phyloP scores from a whole-genome alignment of 2,113 vertebrate species.

The Hippocampus guttulatus region DNA sequence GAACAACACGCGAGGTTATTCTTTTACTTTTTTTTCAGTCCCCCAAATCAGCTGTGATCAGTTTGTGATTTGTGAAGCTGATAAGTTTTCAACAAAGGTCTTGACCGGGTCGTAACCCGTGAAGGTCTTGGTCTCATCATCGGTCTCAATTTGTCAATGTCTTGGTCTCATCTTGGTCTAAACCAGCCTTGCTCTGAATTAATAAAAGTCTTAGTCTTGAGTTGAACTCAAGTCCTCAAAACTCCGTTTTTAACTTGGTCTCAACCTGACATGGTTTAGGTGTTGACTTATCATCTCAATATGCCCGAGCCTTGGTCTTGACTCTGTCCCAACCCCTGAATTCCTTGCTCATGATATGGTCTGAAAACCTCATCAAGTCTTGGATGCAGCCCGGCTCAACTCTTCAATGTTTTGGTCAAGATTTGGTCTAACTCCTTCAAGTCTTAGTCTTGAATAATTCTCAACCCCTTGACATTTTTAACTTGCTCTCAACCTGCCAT shows the following conservation, averaged over 20 bases:
- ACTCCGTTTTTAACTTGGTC: not conserved
- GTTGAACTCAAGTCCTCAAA: not conserved
- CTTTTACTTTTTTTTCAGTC: not conserved
- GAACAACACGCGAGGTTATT: not conserved
- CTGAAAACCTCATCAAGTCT: not conserved
- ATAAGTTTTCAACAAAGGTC: not conserved
- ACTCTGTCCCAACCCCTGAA: not conserved
- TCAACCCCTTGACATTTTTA: not conserved
- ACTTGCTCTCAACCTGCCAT: not conserved
- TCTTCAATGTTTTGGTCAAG: too few species aligned
- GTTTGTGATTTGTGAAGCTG: not conserved
- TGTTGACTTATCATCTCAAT: not conserved
- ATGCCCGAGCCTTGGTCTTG: not conserved
- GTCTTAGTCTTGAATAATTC: not conserved
- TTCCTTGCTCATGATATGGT: not conserved
- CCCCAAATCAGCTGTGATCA: not conserved
- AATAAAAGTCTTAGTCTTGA: not conserved
- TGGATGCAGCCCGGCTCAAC: too few species aligned
- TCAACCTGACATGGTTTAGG: not conserved
- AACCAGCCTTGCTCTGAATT: too few species aligned
- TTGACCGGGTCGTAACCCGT: not conserved
- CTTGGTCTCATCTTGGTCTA: too few species aligned
- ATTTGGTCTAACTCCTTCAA: not conserved
- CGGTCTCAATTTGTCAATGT: too few species aligned
- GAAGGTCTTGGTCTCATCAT: not conserved